Conservation (phyloP, 1,140 invertebrate genomes). For the Linepithema humile region DNA sequence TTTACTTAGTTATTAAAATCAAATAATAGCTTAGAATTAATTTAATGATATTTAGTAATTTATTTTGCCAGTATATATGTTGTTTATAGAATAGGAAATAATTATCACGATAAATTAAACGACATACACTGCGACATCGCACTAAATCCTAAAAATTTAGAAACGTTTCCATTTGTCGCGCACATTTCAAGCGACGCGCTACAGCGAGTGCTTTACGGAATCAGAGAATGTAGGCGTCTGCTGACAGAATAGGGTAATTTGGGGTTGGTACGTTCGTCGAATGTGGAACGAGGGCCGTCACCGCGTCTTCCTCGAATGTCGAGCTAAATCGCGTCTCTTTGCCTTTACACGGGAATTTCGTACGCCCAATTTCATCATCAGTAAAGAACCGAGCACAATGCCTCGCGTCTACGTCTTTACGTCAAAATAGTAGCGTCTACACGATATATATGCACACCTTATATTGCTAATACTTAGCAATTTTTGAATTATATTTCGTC, state of each 20-base stretch:
- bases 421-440: background rate
- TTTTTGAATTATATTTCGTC: background rate
- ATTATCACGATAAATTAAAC: background rate
- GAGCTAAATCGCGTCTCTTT: conserved; percentile 55
- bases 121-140: background rate
- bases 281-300: conserved; percentile 63
- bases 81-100: background rate
- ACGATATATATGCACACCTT: background rate
- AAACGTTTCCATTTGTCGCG: conserved; percentile 24
- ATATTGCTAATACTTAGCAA: background rate
- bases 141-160: conserved; percentile 18
- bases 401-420: conserved; percentile 33
- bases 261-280: conserved; percentile 69
- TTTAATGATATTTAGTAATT: too few relatives aligned
- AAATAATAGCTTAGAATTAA: background rate
- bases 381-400: conserved; percentile 60
- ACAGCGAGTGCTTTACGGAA: conserved; percentile 50
- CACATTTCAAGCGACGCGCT: conserved; percentile 47
- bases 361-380: conserved; percentile 71
- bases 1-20: background rate
- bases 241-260: conserved; percentile 74
- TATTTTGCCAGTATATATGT: background rate
- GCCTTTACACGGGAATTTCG: conserved; percentile 52
- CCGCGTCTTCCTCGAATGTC: background rate
- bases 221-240: conserved; percentile 64